Conservation (phyloP, 2,888 invertebrate species). For the Drosophila yooni region DNA sequence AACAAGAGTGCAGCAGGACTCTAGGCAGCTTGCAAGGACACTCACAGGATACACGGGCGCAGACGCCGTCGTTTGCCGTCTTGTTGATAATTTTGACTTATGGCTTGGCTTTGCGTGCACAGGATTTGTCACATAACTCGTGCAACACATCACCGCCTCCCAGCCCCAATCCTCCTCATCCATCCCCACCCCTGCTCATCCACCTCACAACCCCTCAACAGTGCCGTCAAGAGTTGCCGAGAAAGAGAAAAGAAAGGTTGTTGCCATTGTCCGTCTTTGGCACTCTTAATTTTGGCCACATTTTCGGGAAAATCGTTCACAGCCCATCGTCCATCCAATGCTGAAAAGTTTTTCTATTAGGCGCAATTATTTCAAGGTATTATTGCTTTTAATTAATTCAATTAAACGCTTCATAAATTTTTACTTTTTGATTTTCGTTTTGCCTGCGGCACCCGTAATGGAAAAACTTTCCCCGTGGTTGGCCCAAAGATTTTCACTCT, state of each 20-base stretch:
- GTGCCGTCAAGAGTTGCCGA: slow-evolving; percentile 30
- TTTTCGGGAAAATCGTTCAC: not conserved
- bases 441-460: slow-evolving; percentile 74
- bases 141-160: slow-evolving; percentile 15
- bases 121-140: slow-evolving; percentile 78
- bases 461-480: slow-evolving; percentile 77
- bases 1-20: slow-evolving; percentile 10
- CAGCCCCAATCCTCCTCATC: not conserved
- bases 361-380: slow-evolving; percentile 78
- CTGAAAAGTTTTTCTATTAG: slow-evolving; percentile 78
- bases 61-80: slow-evolving; percentile 62
- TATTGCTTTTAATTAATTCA: slow-evolving; percentile 84
- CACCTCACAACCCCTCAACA: not conserved
- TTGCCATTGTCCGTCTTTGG: slow-evolving; percentile 32
- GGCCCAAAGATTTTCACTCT: slow-evolving; percentile 55
- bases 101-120: slow-evolving; percentile 73
- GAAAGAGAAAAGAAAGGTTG: slow-evolving; percentile 1
- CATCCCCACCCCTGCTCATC: not conserved
- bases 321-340: slow-evolving; percentile 28
- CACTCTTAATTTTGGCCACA: not conserved
- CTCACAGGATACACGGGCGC: slow-evolving; percentile 40
- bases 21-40: slow-evolving; percentile 32
- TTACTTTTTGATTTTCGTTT: slow-evolving; percentile 81
- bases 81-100: slow-evolving; percentile 85
- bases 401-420: slow-evolving; percentile 85